Evolutionary conservation across 2,113 vertebrate genomes (phyloP).

Genomic region (Silurus meridionalis): DNA sequence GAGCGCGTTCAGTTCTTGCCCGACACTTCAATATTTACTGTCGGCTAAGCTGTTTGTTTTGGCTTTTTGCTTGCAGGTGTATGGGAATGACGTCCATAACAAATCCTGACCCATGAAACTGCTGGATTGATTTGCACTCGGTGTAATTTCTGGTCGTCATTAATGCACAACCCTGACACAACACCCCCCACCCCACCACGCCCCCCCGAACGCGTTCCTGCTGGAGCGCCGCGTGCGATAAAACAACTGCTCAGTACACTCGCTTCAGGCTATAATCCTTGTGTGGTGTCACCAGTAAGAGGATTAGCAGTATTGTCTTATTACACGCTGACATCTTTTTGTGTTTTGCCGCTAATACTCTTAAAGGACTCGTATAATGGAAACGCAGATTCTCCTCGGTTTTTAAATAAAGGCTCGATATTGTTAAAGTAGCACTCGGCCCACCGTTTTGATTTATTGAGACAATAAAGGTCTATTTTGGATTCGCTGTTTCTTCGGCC

Average conservation of each 20-base stretch:
- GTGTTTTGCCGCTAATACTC: constrained; percentile 13
- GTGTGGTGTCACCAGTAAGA: constrained; percentile 32
- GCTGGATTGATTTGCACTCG: not conserved
- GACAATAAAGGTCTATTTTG: not conserved
- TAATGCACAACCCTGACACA: not conserved
- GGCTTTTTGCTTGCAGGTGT: not conserved
- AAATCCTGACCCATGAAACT: not conserved
- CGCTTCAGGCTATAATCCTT: constrained; percentile 25
- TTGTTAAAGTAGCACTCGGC: not conserved
- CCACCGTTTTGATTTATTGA: not conserved
- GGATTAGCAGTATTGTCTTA: constrained; percentile 46
- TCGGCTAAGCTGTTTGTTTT: not conserved
- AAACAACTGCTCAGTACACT: constrained; percentile 1
- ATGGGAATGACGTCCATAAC: not conserved
- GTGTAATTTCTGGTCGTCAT: not conserved
- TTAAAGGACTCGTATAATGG: constrained; percentile 2
- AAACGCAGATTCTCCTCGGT: not conserved
- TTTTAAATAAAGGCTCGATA: not conserved
- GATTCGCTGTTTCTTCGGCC: not conserved
- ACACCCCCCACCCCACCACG: not conserved
- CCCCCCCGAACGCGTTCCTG: not conserved
- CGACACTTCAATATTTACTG: not conserved
- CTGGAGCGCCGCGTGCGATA: not conserved
- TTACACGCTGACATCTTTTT: constrained; percentile 37
- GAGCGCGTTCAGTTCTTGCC: not conserved